Conservation (phyloP, 2,797 vertebrate species). For the Moxostoma hubbsi region DNA sequence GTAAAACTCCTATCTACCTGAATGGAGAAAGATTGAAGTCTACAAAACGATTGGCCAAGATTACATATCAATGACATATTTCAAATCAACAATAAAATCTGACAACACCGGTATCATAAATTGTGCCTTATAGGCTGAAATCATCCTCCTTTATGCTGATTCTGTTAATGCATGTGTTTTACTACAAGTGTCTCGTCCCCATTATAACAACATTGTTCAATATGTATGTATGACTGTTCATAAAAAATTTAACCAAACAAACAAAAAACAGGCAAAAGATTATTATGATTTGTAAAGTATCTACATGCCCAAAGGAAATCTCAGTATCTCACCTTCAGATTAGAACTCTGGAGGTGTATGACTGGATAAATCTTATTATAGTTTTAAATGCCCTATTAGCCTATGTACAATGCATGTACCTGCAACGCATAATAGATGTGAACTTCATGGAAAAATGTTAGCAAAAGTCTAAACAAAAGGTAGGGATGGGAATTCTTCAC, state of each 20-base stretch:
- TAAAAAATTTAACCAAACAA: neutral
- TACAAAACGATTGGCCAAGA: too few relatives aligned
- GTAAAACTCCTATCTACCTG: too few relatives aligned
- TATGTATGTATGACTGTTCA: neutral
- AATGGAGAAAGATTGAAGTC: too few relatives aligned
- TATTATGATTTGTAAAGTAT: neutral
- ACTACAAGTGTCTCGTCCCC: too few relatives aligned
- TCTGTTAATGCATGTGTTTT: too few relatives aligned
- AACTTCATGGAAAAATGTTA: slow-evolving; percentile 51
- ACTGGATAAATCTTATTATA: slow-evolving; percentile 32
- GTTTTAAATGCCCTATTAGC: slow-evolving; percentile 37
- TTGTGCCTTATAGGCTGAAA: too few relatives aligned
- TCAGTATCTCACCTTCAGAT: slow-evolving; percentile 4
- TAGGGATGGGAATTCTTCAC: slow-evolving; percentile 47
- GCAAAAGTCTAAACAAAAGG: slow-evolving; percentile 54
- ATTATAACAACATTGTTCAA: neutral
- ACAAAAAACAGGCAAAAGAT: neutral
- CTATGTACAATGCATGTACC: slow-evolving; percentile 49
- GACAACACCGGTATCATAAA: too few relatives aligned
- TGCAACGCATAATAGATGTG: slow-evolving; percentile 52
- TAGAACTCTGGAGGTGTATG: slow-evolving; percentile 3
- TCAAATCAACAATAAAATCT: too few relatives aligned
- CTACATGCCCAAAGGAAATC: neutral
- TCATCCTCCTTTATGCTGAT: too few relatives aligned
- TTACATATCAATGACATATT: too few relatives aligned